Conservation (phyloP, 2,888 invertebrate species). For the Mallateleia sp. region DNA sequence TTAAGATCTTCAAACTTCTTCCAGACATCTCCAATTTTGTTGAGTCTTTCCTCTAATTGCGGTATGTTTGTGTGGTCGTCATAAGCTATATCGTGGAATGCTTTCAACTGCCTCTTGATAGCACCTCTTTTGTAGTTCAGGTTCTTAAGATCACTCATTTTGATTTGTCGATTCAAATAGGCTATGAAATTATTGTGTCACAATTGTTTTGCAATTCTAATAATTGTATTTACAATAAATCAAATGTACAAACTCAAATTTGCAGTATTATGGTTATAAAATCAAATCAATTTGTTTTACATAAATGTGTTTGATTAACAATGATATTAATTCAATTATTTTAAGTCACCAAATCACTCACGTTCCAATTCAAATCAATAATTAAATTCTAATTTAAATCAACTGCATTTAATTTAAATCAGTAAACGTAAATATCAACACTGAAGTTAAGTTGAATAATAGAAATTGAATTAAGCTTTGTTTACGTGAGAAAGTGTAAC, state of each 20-base stretch:
- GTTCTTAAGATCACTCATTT: constrained; percentile 18
- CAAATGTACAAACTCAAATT: neutral
- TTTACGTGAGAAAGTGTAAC: neutral
- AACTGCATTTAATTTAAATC: neutral
- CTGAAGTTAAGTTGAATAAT: neutral
- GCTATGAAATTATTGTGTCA: neutral
- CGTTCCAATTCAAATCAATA: neutral
- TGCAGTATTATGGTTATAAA: neutral
- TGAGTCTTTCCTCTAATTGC: constrained; percentile 1
- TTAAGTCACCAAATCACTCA: neutral
- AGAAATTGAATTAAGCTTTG: neutral
- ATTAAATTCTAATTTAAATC: neutral
- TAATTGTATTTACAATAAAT: neutral
- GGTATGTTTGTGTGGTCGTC: neutral
- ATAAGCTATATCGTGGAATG: neutral
- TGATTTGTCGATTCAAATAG: neutral
- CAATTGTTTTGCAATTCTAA: constrained; percentile 1
- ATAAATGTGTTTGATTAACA: neutral
- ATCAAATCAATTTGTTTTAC: neutral
- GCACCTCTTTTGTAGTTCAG: constrained; percentile 4
- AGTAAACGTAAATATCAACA: neutral
- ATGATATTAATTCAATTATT: neutral
- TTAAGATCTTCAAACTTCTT: neutral
- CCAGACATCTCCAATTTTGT: constrained; percentile 2
- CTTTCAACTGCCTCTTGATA: constrained; percentile 12